Base-by-base conservation (phyloP, 2,888 invertebrate genomes). In the Sarcophaga variegata region DNA sequence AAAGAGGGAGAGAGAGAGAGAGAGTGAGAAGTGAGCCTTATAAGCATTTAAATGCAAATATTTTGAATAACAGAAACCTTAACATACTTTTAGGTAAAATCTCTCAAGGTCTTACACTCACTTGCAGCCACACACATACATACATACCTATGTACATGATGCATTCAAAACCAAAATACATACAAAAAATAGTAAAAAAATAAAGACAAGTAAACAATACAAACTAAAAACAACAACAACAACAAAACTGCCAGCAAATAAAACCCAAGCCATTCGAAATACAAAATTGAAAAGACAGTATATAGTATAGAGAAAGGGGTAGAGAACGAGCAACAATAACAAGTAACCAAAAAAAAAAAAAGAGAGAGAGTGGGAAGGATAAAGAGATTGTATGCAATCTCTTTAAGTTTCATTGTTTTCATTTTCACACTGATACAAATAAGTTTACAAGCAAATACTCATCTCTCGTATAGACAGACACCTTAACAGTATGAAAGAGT, bases 1-100 rank as follows among this genome's bases (percentile, higher is more conserved):
- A 2, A 2, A 37, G 37, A 37, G 10, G 8, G 8, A 37, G 37
- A 37, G 8, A 37, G 37, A 10, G 37, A 37, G 37, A 37, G 37
- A 37, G 37, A 37, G 37, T 37, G 37, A 6, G 37, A 37, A 37
- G 37, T 37, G 66, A 62, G 10, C 22, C 10, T 47, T 20, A 59
- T 5, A 74, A 54, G 59, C 60, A 54, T 59, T 49, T 62, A 49
- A 70, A 69, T 63, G 59, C 14, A 84, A 79, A 84, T 66, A 71
- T 84, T 75, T 76, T 25, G 47, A 75, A 71, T 66, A 80, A 54
- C 37, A 76, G 14, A 86, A 79, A 82, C 79, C 78, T 85, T 86
- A 80, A 69, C 80, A 86, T 83, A 83, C 77, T 80, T 86, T 86
- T 54, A 77, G 83, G 83, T 47, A 60, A 81, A 81, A 72, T 82